Base-by-base conservation (phyloP, 2,888 invertebrate genomes). In the Toxonevra muliebris region DNA sequence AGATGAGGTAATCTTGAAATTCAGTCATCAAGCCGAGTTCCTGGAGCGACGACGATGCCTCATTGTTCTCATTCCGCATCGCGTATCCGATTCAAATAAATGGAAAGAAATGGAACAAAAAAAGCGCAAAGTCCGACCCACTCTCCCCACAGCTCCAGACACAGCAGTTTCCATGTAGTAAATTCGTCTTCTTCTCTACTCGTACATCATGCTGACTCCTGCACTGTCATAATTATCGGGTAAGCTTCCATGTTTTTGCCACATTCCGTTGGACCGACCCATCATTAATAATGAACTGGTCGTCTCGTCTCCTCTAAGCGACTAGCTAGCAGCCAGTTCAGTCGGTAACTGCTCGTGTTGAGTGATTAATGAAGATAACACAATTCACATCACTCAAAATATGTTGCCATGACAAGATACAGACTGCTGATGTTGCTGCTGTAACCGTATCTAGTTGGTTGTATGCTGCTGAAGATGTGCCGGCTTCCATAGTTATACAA, bases 291-390 rank as follows among this genome's bases (percentile, higher is more conserved):
- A 77, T 74, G 74, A 74, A 55, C 76, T 74, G 58, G 68, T 11
- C 55, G 61, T 57, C 50, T 54, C 45, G 19, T 45, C 62, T 20
- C 45, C 20, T 59, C 65, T 12, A 40, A 65, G 59, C 52, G 52
- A 52, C 50, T 48, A 43, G 19, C 57, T 48, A 12, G 17, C 4
- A 58, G 48, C 41, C 12, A n/a, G n/a, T 30, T 15, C 40, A 40
- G 57, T 48, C 65, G 43, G 59, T 45, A 54, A 66, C 65, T 73
- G 79, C 80, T 82, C 83, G 81, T 82, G 83, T 81, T 82, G 82
- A 79, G 82, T 83, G 83, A 83, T 83, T 83, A 82, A 83, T 83
- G 82, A 79, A 77, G 70, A 76, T 76, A 76, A 75, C 74, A 71
- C 69, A 71, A 71, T 65, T 63, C 67, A 71, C 69, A 70, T 69